Evolutionary conservation across 2,113 vertebrate genomes (phyloP), one percentile per base, ranked within the genome.

Genomic region (Neotoma lepida): DNA sequence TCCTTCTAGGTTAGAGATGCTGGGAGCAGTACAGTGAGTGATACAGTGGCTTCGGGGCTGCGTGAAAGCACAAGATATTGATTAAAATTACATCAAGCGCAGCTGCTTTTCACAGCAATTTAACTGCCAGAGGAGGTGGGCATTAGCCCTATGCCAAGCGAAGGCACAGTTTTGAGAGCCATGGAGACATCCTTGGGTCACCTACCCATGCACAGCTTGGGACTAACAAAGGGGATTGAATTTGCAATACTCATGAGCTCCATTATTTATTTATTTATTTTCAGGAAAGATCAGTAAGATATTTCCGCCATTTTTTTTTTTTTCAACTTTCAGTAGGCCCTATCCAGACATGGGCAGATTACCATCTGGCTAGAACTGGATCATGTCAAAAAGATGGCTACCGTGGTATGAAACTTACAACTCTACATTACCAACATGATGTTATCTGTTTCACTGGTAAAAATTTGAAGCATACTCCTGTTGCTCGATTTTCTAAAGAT

Each of bases 1-100:
- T 54, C 90, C 85, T 95, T 26, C 66, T 30, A 35, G 93, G 74
- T 94, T 64, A 90, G 95, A 89, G 68, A 94, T 39, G 56, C 91
- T 89, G 56, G 86, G 51, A 85, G 71, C n/a, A 66, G 5, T 6
- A 54, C 12, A 58, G 61, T 54, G 78, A 46, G n/a, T n/a, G n/a
- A n/a, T 28, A n/a, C 12, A 12, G 41, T 17, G 81, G 71, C 93
- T 74, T 20, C 33, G 41, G 64, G 70, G 66, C 51, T 70, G 49
- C n/a, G 28, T 0, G 9, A 6, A 77, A 93, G 84, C 56, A 85
- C 86, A 93, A 93, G 64, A 51, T 94, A 97, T 80, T 92, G 96
- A 97, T 95, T 95, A 93, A 92, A 97, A 86, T 30, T 51, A 58
- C 95, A 96, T 90, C 91, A 74, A 88, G 77, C 1, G 12, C 18